A percentile compares a stretch with the other conserved stretches of the same genome.
These are phyloP conservation scores for Eleutherodactylus coqui DNA, from an alignment of 2,797 vertebrate species.

Conservation along the genomic window DNA sequence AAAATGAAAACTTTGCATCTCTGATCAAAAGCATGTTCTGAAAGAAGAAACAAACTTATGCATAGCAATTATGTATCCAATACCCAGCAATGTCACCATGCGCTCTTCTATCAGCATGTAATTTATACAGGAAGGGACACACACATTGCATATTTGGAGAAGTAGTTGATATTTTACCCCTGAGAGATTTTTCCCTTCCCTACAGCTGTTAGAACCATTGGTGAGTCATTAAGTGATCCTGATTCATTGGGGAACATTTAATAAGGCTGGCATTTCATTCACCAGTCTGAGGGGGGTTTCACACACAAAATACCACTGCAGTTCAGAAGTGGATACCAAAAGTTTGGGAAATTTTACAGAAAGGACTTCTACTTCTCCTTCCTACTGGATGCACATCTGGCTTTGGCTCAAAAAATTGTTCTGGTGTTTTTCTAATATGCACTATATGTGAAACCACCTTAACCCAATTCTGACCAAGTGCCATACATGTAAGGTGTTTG, in stretches of 20 bases:
- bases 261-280: too few species aligned
- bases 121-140: not conserved
- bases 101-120: not conserved
- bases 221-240: not conserved
- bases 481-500: too few species aligned
- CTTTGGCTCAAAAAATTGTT: too few species aligned
- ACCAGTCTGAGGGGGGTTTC: too few species aligned
- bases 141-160: not conserved
- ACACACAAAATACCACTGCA: too few species aligned
- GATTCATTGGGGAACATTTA: not conserved
- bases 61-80: not conserved
- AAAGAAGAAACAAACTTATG: not conserved
- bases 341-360: too few species aligned
- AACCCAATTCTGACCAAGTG: too few species aligned
- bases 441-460: too few species aligned
- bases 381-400: too few species aligned
- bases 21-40: conserved; percentile 34
- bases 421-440: too few species aligned
- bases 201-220: not conserved
- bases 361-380: too few species aligned
- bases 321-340: too few species aligned
- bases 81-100: not conserved
- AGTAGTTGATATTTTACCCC: not conserved
- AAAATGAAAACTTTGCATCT: conserved; percentile 34
- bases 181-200: not conserved